Percentiles rank a stretch among this genome's conserved stretches.
These are phyloP conservation scores for Planococcus citri DNA, from an alignment of 1,140 invertebrate species.

Conservation along the genomic window DNA sequence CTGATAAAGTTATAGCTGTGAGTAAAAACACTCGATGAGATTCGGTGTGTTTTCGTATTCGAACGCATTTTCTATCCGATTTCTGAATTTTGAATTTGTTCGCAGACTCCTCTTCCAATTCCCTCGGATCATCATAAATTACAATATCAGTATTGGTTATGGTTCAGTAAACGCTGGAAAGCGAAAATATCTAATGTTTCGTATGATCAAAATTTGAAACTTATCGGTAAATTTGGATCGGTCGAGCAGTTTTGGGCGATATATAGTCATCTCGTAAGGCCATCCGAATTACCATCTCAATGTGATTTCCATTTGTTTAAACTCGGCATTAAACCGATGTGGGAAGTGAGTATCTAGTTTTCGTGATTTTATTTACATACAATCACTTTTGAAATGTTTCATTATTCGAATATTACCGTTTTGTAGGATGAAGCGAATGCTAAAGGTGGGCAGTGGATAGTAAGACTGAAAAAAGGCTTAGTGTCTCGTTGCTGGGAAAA, in stretches of 20 bases:
- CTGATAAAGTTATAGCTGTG: slow-evolving; percentile 9
- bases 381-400: too few relatives aligned
- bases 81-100: slow-evolving; percentile 19
- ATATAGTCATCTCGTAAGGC: slow-evolving; percentile 81
- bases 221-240: slow-evolving; percentile 72
- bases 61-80: not conserved
- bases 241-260: slow-evolving; percentile 96
- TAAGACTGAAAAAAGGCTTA: slow-evolving; percentile 84
- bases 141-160: slow-evolving; percentile 79
- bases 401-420: not conserved
- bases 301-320: slow-evolving; percentile 97
- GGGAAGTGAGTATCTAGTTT: slow-evolving; percentile 24
- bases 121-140: slow-evolving; percentile 68
- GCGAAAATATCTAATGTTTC: slow-evolving; percentile 51
- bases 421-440: slow-evolving; percentile 77
- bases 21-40: not conserved
- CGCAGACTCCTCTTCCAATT: slow-evolving; percentile 47
- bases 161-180: slow-evolving; percentile 66
- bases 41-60: too few relatives aligned
- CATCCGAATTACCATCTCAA: slow-evolving; percentile 74
- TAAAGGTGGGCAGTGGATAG: slow-evolving; percentile 94
- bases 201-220: slow-evolving; percentile 56
- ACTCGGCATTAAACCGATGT: slow-evolving; percentile 75
- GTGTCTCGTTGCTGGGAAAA: slow-evolving; percentile 97
- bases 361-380: not conserved